These are phyloP conservation scores for Limnephilus rhombicus DNA, from an alignment of 2,888 invertebrate species.

Conservation along the genomic window DNA sequence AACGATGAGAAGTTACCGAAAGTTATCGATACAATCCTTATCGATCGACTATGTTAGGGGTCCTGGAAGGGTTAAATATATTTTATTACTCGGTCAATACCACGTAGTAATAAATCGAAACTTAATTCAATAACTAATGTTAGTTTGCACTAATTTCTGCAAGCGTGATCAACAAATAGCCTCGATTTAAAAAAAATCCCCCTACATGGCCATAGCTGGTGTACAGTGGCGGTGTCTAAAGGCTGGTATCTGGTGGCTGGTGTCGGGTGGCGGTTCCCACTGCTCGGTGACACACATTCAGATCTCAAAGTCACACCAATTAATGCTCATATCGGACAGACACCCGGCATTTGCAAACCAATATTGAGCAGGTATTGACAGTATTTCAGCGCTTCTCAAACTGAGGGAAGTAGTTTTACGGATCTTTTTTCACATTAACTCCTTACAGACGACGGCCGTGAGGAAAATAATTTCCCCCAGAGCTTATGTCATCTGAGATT, in stretches of 20 bases:
- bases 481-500: too few relatives aligned
- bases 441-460: too few relatives aligned
- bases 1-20: too few relatives aligned
- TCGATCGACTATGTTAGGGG: too few relatives aligned
- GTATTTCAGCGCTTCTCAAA: neutral
- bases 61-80: too few relatives aligned
- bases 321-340: slow-evolving; percentile 4
- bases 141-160: neutral
- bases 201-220: slow-evolving; percentile 13
- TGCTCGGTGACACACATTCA: slow-evolving; percentile 10
- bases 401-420: neutral
- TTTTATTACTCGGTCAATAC: too few relatives aligned
- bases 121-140: neutral
- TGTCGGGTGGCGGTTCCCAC: neutral
- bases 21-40: too few relatives aligned
- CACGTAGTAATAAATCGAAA: neutral
- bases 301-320: slow-evolving; percentile 15
- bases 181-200: slow-evolving; percentile 9
- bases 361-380: neutral
- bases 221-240: neutral
- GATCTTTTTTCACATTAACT: too few relatives aligned
- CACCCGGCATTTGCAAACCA: neutral
- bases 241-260: neutral
- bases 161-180: slow-evolving; percentile 9
- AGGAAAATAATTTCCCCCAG: too few relatives aligned